Evolutionary conservation across 1,140 invertebrate genomes (phyloP), one percentile per base, ranked within the genome.

Genomic region (Nasonia vitripennis): DNA sequence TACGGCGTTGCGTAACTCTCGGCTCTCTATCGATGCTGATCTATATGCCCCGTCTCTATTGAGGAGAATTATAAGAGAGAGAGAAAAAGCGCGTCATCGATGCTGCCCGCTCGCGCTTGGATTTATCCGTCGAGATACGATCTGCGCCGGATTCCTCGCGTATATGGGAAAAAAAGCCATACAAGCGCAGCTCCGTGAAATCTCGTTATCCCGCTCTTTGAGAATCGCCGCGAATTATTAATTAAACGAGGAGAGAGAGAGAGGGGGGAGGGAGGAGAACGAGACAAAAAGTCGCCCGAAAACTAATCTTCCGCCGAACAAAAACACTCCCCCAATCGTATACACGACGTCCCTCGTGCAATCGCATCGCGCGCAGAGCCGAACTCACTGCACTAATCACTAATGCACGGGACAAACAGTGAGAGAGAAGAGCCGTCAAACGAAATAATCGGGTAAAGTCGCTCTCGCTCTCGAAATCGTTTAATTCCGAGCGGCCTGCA

Each of bases 381-480:
- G 9, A 75, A 45, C 73, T 45, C 41, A 51, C 11, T 79, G 78
- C 78, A 79, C 78, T 79, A 51, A 79, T 79, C 51, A 79, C 51
- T 81, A 81, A 81, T 81, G 79, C 79, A 70, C 2, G 2, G 27
- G 17, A 34, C 79, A 62, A 77, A 77, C 45, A 27, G 11, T 3
- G 31, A 20, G 37, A 9, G 75, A 14, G 11, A 48, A 5, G 10
- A 48, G 41, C 41, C 75, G 75, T 78, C 41, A 78, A 78, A 78
- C 51, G 77, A 62, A 67, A 78, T 78, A 78, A 78, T 78, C 77
- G 77, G 51, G 48, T 67, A 77, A 77, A 77, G 45, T 77, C 74
- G 20, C 17, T 4, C 48, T 51, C 27, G 12, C 17, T 4, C 48
- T 51, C 48, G 27, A 67, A 67, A 78, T 62, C 48, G 77, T 67